A percentile compares a stretch with the other conserved stretches of the same genome.
Conservation (phyloP, 2,888 invertebrate genomes). For the Athalia circularis region DNA sequence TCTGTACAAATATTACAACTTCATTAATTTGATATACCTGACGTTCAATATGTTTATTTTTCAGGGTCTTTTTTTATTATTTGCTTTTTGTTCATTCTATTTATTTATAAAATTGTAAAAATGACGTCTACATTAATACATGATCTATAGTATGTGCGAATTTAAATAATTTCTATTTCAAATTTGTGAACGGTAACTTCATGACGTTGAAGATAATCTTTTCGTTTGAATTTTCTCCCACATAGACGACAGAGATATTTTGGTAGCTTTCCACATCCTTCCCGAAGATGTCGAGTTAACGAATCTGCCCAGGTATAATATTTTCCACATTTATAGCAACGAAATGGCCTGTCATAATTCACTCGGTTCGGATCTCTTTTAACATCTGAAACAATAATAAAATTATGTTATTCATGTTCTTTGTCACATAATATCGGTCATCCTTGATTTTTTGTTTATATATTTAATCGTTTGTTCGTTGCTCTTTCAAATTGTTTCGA, state of each 20-base stretch:
- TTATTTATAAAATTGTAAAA: conserved; percentile 7
- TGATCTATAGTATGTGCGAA: background rate
- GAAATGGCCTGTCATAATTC: conserved; percentile 60
- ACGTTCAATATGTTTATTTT: background rate
- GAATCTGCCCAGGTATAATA: conserved; percentile 69
- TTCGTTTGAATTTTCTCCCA: conserved; percentile 68
- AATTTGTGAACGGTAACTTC: conserved; percentile 54
- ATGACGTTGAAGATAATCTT: conserved; percentile 64
- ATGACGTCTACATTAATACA: background rate
- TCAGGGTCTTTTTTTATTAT: background rate
- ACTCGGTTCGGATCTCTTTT: conserved; percentile 59
- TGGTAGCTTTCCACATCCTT: conserved; percentile 62
- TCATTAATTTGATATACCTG: too few species aligned
- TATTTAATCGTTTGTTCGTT: background rate
- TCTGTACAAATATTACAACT: conserved; percentile 10
- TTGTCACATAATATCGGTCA: background rate
- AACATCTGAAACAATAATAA: conserved; percentile 58
- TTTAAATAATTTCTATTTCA: conserved; percentile 47
- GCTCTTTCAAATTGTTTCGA: too few species aligned
- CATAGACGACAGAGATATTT: conserved; percentile 64
- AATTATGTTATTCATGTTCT: conserved; percentile 23
- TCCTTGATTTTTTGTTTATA: conserved; percentile 2
- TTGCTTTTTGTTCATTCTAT: background rate
- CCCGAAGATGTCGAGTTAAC: conserved; percentile 65
- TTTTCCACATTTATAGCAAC: conserved; percentile 67